phyloP scores from a whole-genome alignment of 2,113 vertebrate genomes.

The Kryptolebias marmoratus region DNA sequence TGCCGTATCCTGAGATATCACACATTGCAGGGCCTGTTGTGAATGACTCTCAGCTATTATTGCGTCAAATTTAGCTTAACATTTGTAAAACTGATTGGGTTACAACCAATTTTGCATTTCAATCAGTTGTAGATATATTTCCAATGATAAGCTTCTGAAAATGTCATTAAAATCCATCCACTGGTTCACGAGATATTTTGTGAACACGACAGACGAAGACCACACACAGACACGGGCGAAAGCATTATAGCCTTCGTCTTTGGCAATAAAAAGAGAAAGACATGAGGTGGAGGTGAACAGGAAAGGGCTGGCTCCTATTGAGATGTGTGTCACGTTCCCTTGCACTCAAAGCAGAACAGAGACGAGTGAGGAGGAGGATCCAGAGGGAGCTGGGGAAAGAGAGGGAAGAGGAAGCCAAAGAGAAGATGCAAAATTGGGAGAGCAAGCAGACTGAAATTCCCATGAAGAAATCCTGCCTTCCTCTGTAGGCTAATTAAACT shows the following conservation, averaged over 20 bases:
- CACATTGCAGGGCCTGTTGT: no score
- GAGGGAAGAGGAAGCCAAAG: conserved; percentile 9
- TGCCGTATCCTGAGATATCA: no score
- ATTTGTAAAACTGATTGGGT: no score
- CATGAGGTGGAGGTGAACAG: conserved; percentile 13
- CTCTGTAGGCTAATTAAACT: conserved; percentile 78
- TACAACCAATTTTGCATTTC: no score
- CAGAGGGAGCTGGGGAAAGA: conserved; percentile 6
- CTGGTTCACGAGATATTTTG: no score
- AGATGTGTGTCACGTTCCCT: conserved; percentile 62
- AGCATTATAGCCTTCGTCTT: background rate
- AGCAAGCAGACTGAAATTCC: conserved; percentile 32
- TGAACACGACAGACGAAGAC: no score
- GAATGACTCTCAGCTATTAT: no score
- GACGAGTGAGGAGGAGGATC: background rate
- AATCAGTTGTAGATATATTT: no score
- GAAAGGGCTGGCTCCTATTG: conserved; percentile 39
- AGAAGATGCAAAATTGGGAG: conserved; percentile 31
- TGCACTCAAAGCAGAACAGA: conserved; percentile 45
- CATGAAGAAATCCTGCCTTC: conserved; percentile 45
- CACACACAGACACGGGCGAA: no score
- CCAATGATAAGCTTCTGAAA: no score
- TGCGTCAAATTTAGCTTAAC: no score
- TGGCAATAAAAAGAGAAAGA: background rate
- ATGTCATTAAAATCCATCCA: no score